Percentiles rank a stretch among this genome's conserved stretches.
Evolutionary conservation across 2,113 vertebrate genomes (phyloP).

Genomic region (Bubo blakistoni): DNA sequence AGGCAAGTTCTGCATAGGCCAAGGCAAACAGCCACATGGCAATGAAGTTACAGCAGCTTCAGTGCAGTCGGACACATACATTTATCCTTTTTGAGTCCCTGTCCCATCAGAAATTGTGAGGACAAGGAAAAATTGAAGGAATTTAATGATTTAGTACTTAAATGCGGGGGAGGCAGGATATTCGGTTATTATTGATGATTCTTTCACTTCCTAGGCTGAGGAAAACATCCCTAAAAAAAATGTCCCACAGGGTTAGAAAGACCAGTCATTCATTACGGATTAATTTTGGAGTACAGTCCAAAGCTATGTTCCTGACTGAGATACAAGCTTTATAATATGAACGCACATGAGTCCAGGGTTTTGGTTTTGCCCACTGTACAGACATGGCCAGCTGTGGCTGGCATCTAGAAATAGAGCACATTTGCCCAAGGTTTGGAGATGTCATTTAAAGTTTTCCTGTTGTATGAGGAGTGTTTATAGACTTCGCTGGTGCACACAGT

Average conservation of each 20-base stretch:
- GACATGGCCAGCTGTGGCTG: neutral
- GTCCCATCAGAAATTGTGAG: neutral
- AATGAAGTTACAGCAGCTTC: neutral
- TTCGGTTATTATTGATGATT: neutral
- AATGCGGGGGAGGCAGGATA: neutral
- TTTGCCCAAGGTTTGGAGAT: neutral
- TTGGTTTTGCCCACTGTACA: neutral
- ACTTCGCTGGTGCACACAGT: neutral
- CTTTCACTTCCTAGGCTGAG: neutral
- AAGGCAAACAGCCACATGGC: neutral
- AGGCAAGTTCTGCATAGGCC: neutral
- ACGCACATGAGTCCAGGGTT: neutral
- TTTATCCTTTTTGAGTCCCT: neutral
- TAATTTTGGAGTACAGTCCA: neutral
- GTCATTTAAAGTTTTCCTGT: neutral
- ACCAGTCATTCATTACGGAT: neutral
- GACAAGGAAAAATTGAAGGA: neutral
- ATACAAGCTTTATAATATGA: neutral
- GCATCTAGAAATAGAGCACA: neutral
- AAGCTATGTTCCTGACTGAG: neutral
- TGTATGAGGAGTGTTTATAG: neutral
- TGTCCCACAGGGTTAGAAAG: neutral
- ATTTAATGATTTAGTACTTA: neutral
- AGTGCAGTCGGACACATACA: accelerated
- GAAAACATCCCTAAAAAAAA: neutral